Percentiles rank a stretch among this genome's conserved stretches.
Evolutionary conservation across 2,113 vertebrate species (phyloP).

Genomic region (human (Homo sapiens)): GRCh38 chr14:41699501-41700000

Average conservation of each 20-base stretch:
- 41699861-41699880: not conserved
- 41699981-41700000: not conserved
- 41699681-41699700: not conserved
- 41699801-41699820: not conserved
- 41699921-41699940: not conserved
- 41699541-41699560: not conserved
- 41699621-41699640: not conserved
- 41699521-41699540: not conserved
- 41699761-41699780: not conserved
- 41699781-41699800: not conserved
- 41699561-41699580: not conserved
- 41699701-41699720: not conserved
- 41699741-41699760: not conserved
- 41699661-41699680: not conserved
- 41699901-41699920: not conserved
- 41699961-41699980: not conserved
- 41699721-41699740: not conserved
- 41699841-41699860: not conserved
- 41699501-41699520: not conserved
- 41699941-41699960: not conserved
- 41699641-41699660: not conserved
- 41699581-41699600: not conserved
- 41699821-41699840: not conserved
- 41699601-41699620: not conserved
- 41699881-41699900: not conserved